Percentiles rank a stretch among this genome's conserved stretches.
These are phyloP conservation scores for Drosophila pachea DNA, from an alignment of 1,140 invertebrate species.

Conservation along the genomic window DNA sequence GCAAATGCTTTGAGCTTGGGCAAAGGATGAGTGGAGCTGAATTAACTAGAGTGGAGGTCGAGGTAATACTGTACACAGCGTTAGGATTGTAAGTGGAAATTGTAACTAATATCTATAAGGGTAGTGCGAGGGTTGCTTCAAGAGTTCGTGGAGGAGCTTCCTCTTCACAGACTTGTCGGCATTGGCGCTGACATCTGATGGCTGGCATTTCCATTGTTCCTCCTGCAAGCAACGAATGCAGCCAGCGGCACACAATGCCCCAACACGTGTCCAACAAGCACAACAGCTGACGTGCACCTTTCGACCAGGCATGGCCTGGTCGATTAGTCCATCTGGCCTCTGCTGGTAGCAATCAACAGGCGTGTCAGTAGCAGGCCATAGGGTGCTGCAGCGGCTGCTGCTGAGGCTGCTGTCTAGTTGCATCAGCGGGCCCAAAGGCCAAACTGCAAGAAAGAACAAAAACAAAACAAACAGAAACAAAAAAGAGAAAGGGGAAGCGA, in stretches of 20 bases:
- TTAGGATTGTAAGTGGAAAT: too few relatives aligned
- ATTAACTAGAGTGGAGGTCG: too few relatives aligned
- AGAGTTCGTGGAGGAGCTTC: too few relatives aligned
- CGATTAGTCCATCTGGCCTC: conserved; percentile 33
- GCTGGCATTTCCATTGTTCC: too few relatives aligned
- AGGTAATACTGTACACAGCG: too few relatives aligned
- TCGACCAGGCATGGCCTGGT: conserved; percentile 9
- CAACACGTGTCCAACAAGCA: conserved; percentile 24
- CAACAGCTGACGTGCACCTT: conserved; percentile 20
- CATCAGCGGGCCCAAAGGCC: conserved; percentile 39
- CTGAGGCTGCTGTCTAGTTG: conserved; percentile 13
- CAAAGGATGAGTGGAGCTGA: too few relatives aligned
- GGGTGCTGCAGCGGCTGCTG: conserved; percentile 12
- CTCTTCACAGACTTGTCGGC: too few relatives aligned
- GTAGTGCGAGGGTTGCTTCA: too few relatives aligned
- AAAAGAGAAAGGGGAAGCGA: too few relatives aligned
- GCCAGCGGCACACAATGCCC: conserved; percentile 3
- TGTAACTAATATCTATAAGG: too few relatives aligned
- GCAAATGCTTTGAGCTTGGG: too few relatives aligned
- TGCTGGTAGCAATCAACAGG: conserved; percentile 55
- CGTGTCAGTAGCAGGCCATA: conserved; percentile 59
- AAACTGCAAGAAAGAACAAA: conserved; percentile 53
- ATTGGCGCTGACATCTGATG: too few relatives aligned
- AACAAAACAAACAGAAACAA: conserved; percentile 38
- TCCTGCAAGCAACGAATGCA: neutral